Base-by-base conservation (phyloP, 2,888 invertebrate species). In the Cataglyphis rosenhaueri region DNA sequence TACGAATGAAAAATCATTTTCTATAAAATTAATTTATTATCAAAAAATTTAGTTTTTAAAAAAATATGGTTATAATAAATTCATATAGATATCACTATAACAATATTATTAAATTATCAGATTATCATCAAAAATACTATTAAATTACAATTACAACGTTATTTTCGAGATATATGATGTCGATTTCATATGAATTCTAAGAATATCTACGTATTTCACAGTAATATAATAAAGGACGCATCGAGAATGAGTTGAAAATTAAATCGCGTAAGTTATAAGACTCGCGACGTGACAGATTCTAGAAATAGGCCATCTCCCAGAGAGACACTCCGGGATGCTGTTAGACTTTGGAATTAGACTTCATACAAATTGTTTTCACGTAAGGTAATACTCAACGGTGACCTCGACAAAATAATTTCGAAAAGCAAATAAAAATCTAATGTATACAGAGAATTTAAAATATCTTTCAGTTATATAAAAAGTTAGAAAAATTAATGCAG, bases 231-330 rank as follows among this genome's bases (percentile, higher is more conserved):
- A 62, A 75, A 29, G n/a, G 52, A 55, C 52, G 25, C 12, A 75
- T 66, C 75, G 5, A 61, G 35, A n/a, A 35, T 10, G 10, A 66
- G 52, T 38, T 29, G 25, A 66, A 75, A 75, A 75, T 75, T 66
- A 68, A 76, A 55, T 55, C 38, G n/a, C n/a, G 12, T 55, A 29
- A 65, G n/a, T 66, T 66, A 12, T 38, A 35, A 52, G 10, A 61
- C 52, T 25, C n/a, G 62, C 41, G 48, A n/a, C 38, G 38, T 41
- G 66, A 61, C 73, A 55, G 32, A 59, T 71, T 85, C 85, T 74
- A 59, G 71, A 73, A 84, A 84, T 85, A 85, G 64, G 52, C 55
- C 35, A 85, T 59, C 85, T 73, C 76, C 81, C 71, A 29, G 68
- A 32, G 68, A 64, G 73, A 74, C 44, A 64, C 29, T 55, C 73